Evolutionary conservation across 2,888 invertebrate species (phyloP).

Genomic region (Aphidius colemani): DNA sequence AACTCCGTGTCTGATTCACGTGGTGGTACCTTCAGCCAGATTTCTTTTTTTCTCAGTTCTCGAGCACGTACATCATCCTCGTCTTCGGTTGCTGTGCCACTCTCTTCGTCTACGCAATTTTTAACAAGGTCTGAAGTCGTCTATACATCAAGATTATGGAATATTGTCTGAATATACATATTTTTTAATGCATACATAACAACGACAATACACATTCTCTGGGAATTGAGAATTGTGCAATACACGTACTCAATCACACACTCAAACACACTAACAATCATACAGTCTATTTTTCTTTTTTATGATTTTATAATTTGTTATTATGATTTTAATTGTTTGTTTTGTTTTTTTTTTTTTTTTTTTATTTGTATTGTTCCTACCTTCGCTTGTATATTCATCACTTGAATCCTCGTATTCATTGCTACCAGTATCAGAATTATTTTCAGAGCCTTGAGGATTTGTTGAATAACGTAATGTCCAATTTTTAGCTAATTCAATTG

Average conservation of each 20-base stretch:
- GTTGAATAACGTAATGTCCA: conserved; percentile 67
- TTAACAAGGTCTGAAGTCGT: conserved; percentile 43
- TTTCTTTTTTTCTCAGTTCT: conserved; percentile 71
- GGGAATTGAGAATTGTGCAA: too few species aligned
- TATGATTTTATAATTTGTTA: conserved; percentile 11
- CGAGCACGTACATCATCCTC: conserved; percentile 72
- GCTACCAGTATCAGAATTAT: conserved; percentile 60
- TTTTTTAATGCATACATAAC: conserved; percentile 8
- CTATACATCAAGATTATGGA: conserved; percentile 40
- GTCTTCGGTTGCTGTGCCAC: conserved; percentile 75
- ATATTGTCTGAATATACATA: conserved; percentile 39
- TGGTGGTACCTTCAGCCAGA: conserved; percentile 68
- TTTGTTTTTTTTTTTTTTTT: conserved; percentile 32
- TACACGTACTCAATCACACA: not conserved
- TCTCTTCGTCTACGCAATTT: conserved; percentile 64
- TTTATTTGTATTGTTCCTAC: conserved; percentile 37
- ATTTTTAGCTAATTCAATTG: conserved; percentile 71
- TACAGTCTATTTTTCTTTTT: conserved; percentile 16
- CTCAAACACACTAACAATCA: not conserved
- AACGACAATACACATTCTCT: too few species aligned
- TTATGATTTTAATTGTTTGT: not conserved
- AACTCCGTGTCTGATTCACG: conserved; percentile 67
- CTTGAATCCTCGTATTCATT: conserved; percentile 62
- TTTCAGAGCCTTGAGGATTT: conserved; percentile 50
- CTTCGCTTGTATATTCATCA: conserved; percentile 59